Percentiles rank a stretch among this genome's conserved stretches.
phyloP scores from a whole-genome alignment of 37 sponge, comb jelly and placozoan genomes.

The Tethya wilhelma region DNA sequence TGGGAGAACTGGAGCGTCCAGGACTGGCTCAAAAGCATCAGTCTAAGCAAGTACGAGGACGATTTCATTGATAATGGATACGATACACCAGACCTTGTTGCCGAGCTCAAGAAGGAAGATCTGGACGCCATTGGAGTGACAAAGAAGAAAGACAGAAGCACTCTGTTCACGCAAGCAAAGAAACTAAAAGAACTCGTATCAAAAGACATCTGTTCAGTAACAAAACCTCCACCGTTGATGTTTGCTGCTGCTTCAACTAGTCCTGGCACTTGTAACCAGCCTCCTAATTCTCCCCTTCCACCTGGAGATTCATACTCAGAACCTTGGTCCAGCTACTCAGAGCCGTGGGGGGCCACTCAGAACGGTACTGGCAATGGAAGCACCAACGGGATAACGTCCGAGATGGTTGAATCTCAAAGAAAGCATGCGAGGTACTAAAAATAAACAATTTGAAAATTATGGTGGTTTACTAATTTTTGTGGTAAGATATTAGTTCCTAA shows the following conservation, averaged over 20 bases:
- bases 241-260: background rate
- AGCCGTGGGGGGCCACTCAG: conserved; percentile 18
- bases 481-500: no score
- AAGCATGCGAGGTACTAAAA: no score
- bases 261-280: no score
- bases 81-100: conserved; percentile 56
- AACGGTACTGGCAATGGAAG: no score
- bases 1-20: conserved; percentile 53
- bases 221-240: background rate
- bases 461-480: no score
- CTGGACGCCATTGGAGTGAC: conserved; percentile 74
- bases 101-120: conserved; percentile 61
- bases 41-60: conserved; percentile 60
- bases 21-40: conserved; percentile 64
- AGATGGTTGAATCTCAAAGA: no score
- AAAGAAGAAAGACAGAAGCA: conserved; percentile 34
- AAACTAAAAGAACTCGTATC: conserved; percentile 3
- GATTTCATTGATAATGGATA: conserved; percentile 84
- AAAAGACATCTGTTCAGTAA: background rate
- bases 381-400: background rate
- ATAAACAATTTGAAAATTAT: no score
- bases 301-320: background rate
- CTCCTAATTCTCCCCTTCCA: background rate
- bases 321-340: conserved; percentile 22
- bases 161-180: conserved; percentile 34